These are phyloP conservation scores for Pandemis cinnamomeana DNA, from an alignment of 2,888 invertebrate genomes.

Conservation along the genomic window DNA sequence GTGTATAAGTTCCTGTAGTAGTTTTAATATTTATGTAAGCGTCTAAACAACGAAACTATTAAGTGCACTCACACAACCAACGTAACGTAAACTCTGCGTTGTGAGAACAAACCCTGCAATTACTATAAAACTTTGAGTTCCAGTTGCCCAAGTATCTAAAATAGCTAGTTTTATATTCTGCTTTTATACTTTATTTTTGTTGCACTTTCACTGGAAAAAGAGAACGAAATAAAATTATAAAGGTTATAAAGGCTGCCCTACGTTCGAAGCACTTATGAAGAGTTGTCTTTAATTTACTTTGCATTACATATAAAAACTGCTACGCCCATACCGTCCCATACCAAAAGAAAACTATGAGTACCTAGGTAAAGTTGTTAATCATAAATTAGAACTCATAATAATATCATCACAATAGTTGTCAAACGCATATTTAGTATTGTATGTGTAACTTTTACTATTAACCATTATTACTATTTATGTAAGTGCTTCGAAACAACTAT, in stretches of 20 bases:
- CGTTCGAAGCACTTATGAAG: not conserved
- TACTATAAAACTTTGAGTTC: conserved; percentile 18
- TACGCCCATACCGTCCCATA: too few species aligned
- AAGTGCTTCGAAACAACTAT: too few species aligned
- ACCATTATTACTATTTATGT: too few species aligned
- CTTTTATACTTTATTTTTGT: conserved; percentile 24
- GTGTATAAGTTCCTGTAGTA: not conserved
- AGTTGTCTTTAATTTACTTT: too few species aligned
- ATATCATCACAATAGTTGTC: too few species aligned
- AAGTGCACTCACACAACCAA: not conserved
- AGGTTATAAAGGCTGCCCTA: not conserved
- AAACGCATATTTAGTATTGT: too few species aligned
- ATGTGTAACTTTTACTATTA: too few species aligned
- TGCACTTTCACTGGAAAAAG: conserved; percentile 30
- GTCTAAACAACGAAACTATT: conserved; percentile 2
- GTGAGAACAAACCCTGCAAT: not conserved
- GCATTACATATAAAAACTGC: too few species aligned
- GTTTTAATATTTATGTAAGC: not conserved
- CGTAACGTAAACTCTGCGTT: not conserved
- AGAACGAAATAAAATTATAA: conserved; percentile 15
- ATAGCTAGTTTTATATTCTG: conserved; percentile 33
- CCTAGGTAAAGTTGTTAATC: too few species aligned
- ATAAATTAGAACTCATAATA: too few species aligned
- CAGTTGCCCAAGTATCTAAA: conserved; percentile 24
- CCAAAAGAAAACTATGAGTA: too few species aligned